A percentile compares a stretch with the other conserved stretches of the same genome.
phyloP scores from a whole-genome alignment of 2,888 invertebrate genomes.

The Diploptera punctata region DNA sequence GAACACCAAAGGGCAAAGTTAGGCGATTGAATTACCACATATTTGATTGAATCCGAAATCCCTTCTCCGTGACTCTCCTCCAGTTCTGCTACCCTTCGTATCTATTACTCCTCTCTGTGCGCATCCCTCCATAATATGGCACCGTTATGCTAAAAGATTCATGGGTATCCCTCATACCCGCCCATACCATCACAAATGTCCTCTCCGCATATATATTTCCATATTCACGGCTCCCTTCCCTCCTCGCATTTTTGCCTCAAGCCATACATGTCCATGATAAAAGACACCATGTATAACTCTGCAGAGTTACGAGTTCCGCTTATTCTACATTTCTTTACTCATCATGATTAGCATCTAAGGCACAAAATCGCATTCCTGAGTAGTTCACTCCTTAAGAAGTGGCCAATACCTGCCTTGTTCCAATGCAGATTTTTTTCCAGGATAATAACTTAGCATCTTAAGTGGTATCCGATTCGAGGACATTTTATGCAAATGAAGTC shows the following conservation, averaged over 20 bases:
- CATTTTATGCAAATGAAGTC: too few species aligned
- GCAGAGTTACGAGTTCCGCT: too few species aligned
- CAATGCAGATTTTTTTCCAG: too few species aligned
- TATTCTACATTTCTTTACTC: too few species aligned
- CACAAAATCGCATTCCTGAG: too few species aligned
- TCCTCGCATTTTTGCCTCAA: not conserved
- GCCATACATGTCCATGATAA: not conserved
- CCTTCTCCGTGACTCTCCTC: not conserved
- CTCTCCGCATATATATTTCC: not conserved
- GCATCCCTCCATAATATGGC: slow-evolving; percentile 3
- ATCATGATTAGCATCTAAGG: too few species aligned
- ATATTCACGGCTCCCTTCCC: not conserved
- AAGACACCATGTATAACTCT: too few species aligned
- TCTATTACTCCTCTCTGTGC: slow-evolving; percentile 2
- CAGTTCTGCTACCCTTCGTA: not conserved
- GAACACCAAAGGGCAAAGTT: not conserved
- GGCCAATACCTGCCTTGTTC: too few species aligned
- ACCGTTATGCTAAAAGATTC: slow-evolving; percentile 16
- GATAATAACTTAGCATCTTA: too few species aligned
- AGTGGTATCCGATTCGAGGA: too few species aligned
- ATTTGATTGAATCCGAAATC: slow-evolving; percentile 17
- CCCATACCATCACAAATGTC: slow-evolving; percentile 10
- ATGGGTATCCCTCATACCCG: not conserved
- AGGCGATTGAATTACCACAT: slow-evolving; percentile 19
- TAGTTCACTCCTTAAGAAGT: too few species aligned